Percentiles rank a stretch among this genome's conserved stretches.
These are phyloP conservation scores for Acinonyx jubatus DNA, from an alignment of 2,113 vertebrate species.

Conservation along the genomic window DNA sequence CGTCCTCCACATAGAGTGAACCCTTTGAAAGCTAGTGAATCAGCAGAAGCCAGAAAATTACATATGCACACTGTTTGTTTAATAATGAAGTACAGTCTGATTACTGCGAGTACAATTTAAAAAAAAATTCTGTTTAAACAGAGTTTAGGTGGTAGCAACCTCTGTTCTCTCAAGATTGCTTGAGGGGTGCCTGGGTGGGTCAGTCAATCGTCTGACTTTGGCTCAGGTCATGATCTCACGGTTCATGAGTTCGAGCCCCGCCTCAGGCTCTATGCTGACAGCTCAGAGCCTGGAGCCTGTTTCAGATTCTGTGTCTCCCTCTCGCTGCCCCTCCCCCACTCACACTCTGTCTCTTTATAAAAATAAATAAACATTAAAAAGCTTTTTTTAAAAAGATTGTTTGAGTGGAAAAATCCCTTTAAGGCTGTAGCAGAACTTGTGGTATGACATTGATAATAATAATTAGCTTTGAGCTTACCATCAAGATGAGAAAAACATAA, in stretches of 20 bases:
- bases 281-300: too few relatives aligned
- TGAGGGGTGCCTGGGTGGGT: not conserved
- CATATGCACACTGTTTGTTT: not conserved
- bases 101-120: not conserved
- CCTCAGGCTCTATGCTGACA: too few relatives aligned
- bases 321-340: too few relatives aligned
- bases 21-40: slow-evolving; percentile 6
- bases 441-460: not conserved
- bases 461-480: slow-evolving; percentile 37
- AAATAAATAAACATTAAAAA: too few relatives aligned
- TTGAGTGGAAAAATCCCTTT: slow-evolving; percentile 12
- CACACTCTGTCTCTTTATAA: too few relatives aligned
- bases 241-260: too few relatives aligned
- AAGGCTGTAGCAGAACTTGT: not conserved
- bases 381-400: not conserved
- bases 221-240: too few relatives aligned
- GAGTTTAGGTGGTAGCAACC: not conserved
- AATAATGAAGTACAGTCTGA: not conserved
- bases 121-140: slow-evolving; percentile 29
- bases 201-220: too few relatives aligned
- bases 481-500: not conserved
- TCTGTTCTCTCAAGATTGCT: slow-evolving; percentile 39
- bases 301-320: too few relatives aligned
- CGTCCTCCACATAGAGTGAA: slow-evolving; percentile 53
- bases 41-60: slow-evolving; percentile 42